Evolutionary conservation across 2,113 vertebrate species (phyloP).

Genomic region (Prionailurus bengalensis): DNA sequence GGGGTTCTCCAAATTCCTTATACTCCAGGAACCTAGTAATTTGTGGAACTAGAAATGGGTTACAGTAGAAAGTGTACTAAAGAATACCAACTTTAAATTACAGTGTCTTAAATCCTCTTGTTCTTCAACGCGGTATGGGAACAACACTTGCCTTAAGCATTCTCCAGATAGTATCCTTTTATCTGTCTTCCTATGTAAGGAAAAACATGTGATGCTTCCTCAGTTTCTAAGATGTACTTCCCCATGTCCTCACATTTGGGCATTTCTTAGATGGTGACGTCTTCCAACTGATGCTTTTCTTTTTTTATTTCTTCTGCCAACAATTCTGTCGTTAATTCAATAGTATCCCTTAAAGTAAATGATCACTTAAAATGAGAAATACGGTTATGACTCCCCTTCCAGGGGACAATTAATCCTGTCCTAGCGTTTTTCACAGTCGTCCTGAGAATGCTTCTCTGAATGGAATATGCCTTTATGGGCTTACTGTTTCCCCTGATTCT

Average conservation of each 20-base stretch:
- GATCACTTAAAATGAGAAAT: conserved; percentile 37
- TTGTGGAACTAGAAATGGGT: conserved; percentile 26
- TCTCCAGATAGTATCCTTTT: neutral
- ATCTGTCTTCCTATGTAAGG: neutral
- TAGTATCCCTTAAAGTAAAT: neutral
- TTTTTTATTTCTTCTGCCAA: conserved; percentile 19
- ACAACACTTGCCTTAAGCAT: neutral
- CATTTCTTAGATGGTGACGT: neutral
- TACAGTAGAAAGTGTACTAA: neutral
- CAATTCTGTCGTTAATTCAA: conserved; percentile 24
- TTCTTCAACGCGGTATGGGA: neutral
- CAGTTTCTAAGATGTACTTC: neutral
- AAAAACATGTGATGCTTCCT: neutral
- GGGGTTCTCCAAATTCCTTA: conserved; percentile 47
- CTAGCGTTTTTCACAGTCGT: neutral
- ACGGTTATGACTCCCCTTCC: neutral
- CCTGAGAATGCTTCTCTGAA: neutral
- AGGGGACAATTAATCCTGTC: neutral
- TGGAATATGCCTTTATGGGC: conserved; percentile 7
- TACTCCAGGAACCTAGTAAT: conserved; percentile 34
- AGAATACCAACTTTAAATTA: conserved; percentile 42
- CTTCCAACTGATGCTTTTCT: conserved; percentile 13
- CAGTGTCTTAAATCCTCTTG: conserved; percentile 17
- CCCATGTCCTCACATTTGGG: neutral
- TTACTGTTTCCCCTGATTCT: conserved; percentile 27